Evolutionary conservation across 2,797 vertebrate genomes (phyloP).

Genomic region (Helostoma temminkii): DNA sequence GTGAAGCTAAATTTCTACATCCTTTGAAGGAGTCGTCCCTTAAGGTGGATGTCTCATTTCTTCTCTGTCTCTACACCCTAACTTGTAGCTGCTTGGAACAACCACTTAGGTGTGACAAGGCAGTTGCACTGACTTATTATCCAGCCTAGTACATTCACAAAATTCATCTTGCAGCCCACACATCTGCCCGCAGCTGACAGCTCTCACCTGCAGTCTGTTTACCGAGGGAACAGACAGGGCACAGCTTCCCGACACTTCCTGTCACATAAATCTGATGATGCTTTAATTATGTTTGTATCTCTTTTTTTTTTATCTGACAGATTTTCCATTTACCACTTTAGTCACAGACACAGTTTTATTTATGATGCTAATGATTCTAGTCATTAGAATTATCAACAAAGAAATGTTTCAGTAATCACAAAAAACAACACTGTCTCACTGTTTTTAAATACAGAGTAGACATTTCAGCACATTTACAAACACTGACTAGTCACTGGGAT

Average conservation of each 20-base stretch:
- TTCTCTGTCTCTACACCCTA: background rate
- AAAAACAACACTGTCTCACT: background rate
- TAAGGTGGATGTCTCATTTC: background rate
- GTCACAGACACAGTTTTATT: background rate
- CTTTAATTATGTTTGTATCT: background rate
- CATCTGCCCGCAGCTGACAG: background rate
- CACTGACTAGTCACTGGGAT: background rate
- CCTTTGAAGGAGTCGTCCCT: background rate
- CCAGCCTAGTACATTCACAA: background rate
- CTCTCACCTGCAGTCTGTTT: constrained; percentile 1
- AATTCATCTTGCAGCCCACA: constrained; percentile 2
- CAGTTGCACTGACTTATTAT: background rate
- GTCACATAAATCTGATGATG: background rate
- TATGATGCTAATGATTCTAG: background rate
- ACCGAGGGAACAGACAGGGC: background rate
- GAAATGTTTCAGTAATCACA: background rate
- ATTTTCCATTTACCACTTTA: background rate
- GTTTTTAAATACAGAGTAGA: background rate
- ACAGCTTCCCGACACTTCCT: background rate
- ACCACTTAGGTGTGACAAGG: constrained; percentile 11
- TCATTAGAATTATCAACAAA: background rate
- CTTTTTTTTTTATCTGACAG: background rate
- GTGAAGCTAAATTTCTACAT: background rate
- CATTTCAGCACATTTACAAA: background rate
- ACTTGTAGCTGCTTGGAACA: background rate